Conservation (phyloP, 2,113 vertebrate genomes). For the Falcunculus frontatus region DNA sequence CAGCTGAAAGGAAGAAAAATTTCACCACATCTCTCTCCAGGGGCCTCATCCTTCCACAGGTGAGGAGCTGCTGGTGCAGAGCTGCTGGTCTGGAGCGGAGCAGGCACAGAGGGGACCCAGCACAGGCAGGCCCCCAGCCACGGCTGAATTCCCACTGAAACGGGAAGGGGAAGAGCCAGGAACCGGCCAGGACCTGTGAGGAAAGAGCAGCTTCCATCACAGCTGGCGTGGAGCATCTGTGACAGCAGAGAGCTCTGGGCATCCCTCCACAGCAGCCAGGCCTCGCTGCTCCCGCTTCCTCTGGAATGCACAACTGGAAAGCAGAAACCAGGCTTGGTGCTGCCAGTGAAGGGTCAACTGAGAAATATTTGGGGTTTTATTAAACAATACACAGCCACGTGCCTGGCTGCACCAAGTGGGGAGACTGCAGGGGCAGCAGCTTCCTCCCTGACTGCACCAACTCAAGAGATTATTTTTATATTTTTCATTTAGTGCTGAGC, state of each 20-base stretch:
- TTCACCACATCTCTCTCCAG: accelerated
- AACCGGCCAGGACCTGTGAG: neutral
- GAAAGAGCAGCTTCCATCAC: neutral
- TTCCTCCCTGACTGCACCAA: accelerated
- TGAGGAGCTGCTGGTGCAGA: neutral
- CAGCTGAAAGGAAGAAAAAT: neutral
- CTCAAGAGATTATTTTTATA: neutral
- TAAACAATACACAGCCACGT: neutral
- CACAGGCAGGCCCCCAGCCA: accelerated
- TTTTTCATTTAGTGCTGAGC: neutral
- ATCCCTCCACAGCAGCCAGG: neutral
- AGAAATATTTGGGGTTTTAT: neutral
- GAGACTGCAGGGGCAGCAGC: neutral
- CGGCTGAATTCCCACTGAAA: neutral
- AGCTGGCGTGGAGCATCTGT: accelerated
- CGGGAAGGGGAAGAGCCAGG: accelerated
- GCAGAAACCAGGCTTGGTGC: neutral
- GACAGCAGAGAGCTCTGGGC: neutral
- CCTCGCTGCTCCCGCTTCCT: neutral
- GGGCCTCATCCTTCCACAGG: neutral
- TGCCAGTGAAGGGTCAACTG: neutral
- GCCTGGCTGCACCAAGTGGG: neutral
- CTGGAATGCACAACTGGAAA: neutral
- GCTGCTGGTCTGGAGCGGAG: no score
- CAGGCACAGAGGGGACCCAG: neutral